Evolutionary conservation across 2,888 invertebrate species (phyloP), one percentile per base, ranked within the genome.

Genomic region (Drepana falcataria): DNA sequence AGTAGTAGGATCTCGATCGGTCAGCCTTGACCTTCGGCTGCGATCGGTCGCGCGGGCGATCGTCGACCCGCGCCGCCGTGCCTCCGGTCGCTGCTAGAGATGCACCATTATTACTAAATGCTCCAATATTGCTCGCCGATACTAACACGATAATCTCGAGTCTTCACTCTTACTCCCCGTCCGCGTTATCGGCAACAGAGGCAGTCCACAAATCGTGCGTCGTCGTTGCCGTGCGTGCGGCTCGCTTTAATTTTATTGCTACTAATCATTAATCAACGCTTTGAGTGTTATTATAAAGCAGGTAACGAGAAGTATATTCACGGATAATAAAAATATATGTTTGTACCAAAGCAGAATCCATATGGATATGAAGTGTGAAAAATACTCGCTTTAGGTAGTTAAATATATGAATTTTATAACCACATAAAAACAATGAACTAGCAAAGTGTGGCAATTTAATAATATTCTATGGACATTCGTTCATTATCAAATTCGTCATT

Each of bases 1-100:
- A 66, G 76, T 76, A 76, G 80, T 76, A 76, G 80, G 80, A 81
- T 81, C 79, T 75, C 81, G 79, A 78, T 77, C 73, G 80, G 75
- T 60, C 78, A 85, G 85, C 89, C 89, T 91, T 91, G 91, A 90
- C 89, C 91, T 89, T 88, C 85, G 83, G 73, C 76, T 68, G 80
- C 77, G 87, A 85, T 81, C 85, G 86, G 87, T 78, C 85, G 85
- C 80, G 79, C 85, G 84, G 77, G 68, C 85, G 89, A 83, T 68
- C 87, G 84, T 84, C 85, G 88, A 87, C 87, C 83, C 83, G 73
- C 69, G 63, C 70, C 65, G 68, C 69, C 68, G 68, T 71, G 69
- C 71, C 74, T 71, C 73, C 65, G 49, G 51, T 40, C 51, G 54
- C 59, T 55, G 65, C 65, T 70, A 70, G 69, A 70, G 76, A 71